These are phyloP conservation scores for Bovichtus variegatus DNA, from an alignment of 2,797 vertebrate species.

Conservation along the genomic window DNA sequence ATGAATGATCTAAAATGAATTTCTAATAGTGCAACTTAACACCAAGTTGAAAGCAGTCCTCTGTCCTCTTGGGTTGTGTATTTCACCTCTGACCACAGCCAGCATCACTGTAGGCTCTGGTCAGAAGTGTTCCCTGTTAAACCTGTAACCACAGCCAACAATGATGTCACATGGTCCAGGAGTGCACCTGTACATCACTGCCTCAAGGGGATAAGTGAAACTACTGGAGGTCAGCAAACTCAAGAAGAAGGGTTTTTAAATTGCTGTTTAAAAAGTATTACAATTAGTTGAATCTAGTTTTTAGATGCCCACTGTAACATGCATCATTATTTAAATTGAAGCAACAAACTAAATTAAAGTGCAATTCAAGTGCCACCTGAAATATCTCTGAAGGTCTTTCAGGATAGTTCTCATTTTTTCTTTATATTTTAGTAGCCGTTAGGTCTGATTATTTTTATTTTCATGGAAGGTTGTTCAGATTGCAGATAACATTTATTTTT, in stretches of 20 bases:
- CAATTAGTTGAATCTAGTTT: neutral
- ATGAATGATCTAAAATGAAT: neutral
- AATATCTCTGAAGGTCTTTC: neutral
- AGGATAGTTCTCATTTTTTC: neutral
- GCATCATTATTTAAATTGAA: neutral
- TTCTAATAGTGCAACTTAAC: neutral
- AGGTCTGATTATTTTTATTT: neutral
- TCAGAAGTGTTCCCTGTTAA: slow-evolving; percentile 4
- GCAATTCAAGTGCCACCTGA: neutral
- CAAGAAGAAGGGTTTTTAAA: neutral
- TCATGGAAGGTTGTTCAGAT: neutral
- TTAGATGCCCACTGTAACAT: neutral
- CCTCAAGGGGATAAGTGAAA: neutral
- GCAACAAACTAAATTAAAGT: neutral
- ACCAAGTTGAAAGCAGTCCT: neutral
- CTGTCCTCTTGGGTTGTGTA: too few species aligned
- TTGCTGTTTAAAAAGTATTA: neutral
- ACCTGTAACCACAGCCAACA: neutral
- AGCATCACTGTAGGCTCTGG: neutral
- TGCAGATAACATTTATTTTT: neutral
- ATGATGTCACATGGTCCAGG: too few species aligned
- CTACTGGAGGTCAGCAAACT: neutral
- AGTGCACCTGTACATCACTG: neutral
- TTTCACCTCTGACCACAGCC: too few species aligned
- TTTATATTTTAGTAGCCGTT: too few species aligned